These are phyloP conservation scores for Smutsia gigantea DNA, from an alignment of 2,797 vertebrate genomes.

Conservation along the genomic window DNA sequence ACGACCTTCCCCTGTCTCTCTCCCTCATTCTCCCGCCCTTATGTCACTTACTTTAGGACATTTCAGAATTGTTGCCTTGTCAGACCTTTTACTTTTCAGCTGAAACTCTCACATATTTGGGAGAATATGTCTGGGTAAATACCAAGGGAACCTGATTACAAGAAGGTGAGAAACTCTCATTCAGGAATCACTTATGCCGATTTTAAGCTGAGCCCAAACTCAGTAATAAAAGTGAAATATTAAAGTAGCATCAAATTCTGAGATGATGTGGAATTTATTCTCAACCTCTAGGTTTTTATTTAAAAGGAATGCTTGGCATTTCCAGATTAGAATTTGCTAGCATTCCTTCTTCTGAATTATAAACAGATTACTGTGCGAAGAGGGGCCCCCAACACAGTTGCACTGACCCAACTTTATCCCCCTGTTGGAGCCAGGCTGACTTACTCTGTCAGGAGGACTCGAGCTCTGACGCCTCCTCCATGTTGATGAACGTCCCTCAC, in stretches of 20 bases:
- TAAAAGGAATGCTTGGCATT: not conserved
- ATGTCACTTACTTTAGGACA: no score
- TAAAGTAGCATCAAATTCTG: not conserved
- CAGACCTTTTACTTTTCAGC: not conserved
- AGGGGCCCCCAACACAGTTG: not conserved
- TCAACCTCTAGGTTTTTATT: not conserved
- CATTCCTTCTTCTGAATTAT: not conserved
- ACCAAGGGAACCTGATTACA: not conserved
- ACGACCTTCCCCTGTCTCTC: no score
- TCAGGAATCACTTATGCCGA: not conserved
- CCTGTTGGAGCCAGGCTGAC: not conserved
- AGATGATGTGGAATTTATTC: not conserved
- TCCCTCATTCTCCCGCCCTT: no score
- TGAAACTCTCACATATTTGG: not conserved
- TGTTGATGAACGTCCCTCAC: not conserved
- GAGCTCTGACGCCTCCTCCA: not conserved
- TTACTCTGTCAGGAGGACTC: rapidly evolving
- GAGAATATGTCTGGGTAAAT: not conserved
- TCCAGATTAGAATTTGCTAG: not conserved
- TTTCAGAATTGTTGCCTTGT: no score
- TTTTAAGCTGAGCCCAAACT: not conserved
- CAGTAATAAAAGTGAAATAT: not conserved
- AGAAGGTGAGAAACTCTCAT: not conserved
- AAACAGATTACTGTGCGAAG: not conserved
- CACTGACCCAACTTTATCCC: not conserved